These are phyloP conservation scores for Agriotes lineatus DNA, from an alignment of 2,888 invertebrate genomes.

Conservation along the genomic window DNA sequence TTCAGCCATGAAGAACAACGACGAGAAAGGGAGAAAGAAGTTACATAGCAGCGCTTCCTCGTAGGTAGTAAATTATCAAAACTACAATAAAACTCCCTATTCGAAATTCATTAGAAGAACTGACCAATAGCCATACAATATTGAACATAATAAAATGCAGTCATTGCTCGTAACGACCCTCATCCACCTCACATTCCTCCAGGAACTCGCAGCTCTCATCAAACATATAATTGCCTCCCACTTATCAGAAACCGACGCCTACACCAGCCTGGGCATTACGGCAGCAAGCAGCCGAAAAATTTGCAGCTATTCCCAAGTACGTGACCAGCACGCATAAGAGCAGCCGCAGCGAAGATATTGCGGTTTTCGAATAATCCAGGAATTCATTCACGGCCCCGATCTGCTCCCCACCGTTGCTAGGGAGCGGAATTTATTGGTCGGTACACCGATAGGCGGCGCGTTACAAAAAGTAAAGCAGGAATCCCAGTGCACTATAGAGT, in stretches of 20 bases:
- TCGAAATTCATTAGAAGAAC: too few relatives aligned
- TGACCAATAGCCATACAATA: too few relatives aligned
- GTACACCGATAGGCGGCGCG: conserved; percentile 2
- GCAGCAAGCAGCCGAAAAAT: background rate
- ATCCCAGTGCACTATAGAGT: background rate
- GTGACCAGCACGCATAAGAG: conserved; percentile 13
- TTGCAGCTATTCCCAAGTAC: conserved; percentile 1
- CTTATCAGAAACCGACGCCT: background rate
- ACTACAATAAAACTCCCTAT: too few relatives aligned
- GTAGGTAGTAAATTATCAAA: too few relatives aligned
- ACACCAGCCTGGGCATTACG: background rate
- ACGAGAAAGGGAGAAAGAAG: too few relatives aligned
- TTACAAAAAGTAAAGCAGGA: conserved; percentile 7
- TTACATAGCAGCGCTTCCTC: too few relatives aligned
- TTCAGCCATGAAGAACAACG: too few relatives aligned
- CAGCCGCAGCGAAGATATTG: conserved; percentile 22
- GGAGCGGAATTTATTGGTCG: conserved; percentile 28
- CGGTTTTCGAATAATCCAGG: conserved; percentile 34
- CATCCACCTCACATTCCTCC: conserved; percentile 4
- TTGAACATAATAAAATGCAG: too few relatives aligned
- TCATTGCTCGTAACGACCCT: too few relatives aligned
- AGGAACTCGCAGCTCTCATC: conserved; percentile 2
- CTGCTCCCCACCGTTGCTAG: conserved; percentile 19
- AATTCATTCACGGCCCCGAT: conserved; percentile 16
- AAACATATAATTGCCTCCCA: background rate